A percentile compares a stretch with the other conserved stretches of the same genome.
These are phyloP conservation scores for Brachionus asplanchnoidis DNA, from an alignment of 1,140 invertebrate species.

Conservation along the genomic window DNA sequence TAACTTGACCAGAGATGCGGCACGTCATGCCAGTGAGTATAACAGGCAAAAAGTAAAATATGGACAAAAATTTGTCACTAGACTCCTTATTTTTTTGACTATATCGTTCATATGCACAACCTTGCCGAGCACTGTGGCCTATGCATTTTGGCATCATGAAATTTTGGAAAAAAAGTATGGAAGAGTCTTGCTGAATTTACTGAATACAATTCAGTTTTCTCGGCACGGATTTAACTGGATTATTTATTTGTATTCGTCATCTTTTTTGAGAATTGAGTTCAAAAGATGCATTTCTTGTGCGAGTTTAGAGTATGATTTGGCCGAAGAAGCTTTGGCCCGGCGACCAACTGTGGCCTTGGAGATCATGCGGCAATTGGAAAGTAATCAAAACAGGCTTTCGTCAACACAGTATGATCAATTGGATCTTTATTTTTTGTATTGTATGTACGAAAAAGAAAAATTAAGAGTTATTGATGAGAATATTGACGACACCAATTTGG, in stretches of 20 bases:
- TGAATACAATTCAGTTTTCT: slow-evolving; percentile 39
- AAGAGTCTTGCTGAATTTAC: background rate
- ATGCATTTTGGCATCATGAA: slow-evolving; percentile 30
- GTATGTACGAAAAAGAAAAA: background rate
- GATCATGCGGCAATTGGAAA: slow-evolving; percentile 1
- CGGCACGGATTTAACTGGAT: slow-evolving; percentile 34
- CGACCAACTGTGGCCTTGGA: background rate
- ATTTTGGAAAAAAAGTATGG: background rate
- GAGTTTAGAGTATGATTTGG: background rate
- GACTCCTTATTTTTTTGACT: background rate
- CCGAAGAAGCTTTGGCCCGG: background rate
- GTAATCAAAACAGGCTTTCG: background rate
- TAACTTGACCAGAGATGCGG: background rate
- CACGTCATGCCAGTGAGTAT: background rate
- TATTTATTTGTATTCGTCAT: slow-evolving; percentile 38
- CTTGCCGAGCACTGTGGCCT: background rate
- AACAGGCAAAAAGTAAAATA: background rate
- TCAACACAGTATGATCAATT: background rate
- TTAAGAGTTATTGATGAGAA: background rate
- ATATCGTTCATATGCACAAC: slow-evolving; percentile 28
- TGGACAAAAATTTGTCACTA: slow-evolving; percentile 27
- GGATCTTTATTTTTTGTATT: slow-evolving; percentile 30
- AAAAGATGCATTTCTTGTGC: slow-evolving; percentile 7
- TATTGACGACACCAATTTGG: background rate
- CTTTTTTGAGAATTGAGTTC: slow-evolving; percentile 1